phyloP scores from a whole-genome alignment of 1,140 invertebrate species.

The Pogonognathellus flavescens region DNA sequence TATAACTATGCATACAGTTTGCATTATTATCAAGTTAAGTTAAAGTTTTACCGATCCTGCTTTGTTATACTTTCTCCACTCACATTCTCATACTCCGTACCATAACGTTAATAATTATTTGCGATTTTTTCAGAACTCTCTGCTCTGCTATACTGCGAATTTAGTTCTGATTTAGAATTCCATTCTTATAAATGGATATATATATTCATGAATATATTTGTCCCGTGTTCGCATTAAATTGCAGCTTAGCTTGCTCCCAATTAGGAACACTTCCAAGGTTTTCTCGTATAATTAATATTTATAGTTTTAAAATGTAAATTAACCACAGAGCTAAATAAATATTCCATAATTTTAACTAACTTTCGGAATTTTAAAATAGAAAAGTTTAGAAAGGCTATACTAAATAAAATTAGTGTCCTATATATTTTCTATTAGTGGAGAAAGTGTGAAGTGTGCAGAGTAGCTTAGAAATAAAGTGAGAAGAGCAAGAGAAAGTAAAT shows the following conservation, averaged over 20 bases:
- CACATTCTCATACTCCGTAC: no score
- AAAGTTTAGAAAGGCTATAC: constrained; percentile 15
- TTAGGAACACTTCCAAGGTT: constrained; percentile 46
- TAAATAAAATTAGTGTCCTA: constrained; percentile 30
- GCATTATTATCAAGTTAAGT: background rate
- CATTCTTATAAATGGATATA: background rate
- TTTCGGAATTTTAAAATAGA: constrained; percentile 29
- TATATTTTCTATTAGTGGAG: constrained; percentile 36
- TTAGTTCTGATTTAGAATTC: background rate
- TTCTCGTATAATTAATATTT: constrained; percentile 37
- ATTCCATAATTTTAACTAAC: background rate
- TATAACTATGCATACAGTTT: background rate
- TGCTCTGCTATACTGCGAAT: background rate
- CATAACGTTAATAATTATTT: constrained; percentile 7
- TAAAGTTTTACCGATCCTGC: background rate
- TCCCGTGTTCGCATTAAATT: background rate
- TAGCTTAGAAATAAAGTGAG: background rate
- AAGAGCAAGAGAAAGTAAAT: constrained; percentile 19
- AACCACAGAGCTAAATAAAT: constrained; percentile 2
- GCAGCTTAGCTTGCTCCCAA: background rate
- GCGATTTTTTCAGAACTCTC: constrained; percentile 19
- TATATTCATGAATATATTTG: background rate
- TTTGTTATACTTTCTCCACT: no score
- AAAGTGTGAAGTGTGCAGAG: background rate
- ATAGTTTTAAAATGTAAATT: constrained; percentile 35